Percentiles rank a stretch among this genome's conserved stretches.
Conservation (phyloP, 2,113 vertebrate species). For the Micromys minutus region DNA sequence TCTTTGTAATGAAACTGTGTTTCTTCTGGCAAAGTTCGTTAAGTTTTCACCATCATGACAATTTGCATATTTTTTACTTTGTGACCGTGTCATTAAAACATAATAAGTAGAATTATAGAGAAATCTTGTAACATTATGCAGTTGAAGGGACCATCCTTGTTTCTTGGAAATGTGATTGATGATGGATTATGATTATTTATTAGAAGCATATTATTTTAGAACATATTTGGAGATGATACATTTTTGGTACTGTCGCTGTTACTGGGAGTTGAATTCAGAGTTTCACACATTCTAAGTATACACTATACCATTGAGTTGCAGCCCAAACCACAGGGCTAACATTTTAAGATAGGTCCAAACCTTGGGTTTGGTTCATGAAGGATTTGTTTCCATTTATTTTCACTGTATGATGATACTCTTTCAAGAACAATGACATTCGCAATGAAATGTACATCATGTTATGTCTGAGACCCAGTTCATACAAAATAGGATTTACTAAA, state of each 20-base stretch:
- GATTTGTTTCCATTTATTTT: not conserved
- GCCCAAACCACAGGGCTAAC: not conserved
- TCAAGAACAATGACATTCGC: not conserved
- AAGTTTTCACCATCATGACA: not conserved
- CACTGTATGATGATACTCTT: not conserved
- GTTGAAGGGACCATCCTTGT: not conserved
- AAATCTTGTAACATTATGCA: constrained; percentile 19
- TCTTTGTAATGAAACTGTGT: constrained; percentile 12
- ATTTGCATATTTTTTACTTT: constrained; percentile 31
- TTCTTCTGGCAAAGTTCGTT: constrained; percentile 3
- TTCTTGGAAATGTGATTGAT: constrained; percentile 17
- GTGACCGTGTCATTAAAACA: not conserved
- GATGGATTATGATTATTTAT: constrained; percentile 29
- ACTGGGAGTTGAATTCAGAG: not conserved
- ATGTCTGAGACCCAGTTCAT: not conserved
- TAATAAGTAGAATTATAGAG: constrained; percentile 3
- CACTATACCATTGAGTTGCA: not conserved
- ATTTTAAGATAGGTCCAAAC: not conserved
- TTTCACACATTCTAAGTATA: not conserved
- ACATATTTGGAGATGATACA: not conserved
- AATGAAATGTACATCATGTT: not conserved
- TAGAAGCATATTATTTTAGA: constrained; percentile 10
- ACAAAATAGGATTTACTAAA: not conserved
- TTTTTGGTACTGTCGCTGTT: not conserved
- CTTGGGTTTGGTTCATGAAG: not conserved